phyloP scores from a whole-genome alignment of 1,140 invertebrate genomes.

The Popillia japonica region DNA sequence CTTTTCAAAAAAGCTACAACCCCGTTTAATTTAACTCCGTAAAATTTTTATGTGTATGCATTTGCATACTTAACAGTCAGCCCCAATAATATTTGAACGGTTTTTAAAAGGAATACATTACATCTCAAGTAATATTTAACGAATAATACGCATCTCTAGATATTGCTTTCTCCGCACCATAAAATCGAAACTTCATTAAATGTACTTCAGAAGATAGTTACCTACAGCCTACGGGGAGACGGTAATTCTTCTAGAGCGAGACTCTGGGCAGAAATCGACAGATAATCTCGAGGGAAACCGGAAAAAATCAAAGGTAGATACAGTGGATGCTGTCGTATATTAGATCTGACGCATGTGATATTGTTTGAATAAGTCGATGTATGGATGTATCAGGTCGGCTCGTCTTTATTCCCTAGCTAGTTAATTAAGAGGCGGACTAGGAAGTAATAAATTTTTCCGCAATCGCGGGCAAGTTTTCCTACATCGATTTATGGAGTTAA shows the following conservation, averaged over 20 bases:
- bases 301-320: conserved; percentile 17
- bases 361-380: conserved; percentile 19
- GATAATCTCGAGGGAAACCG: neutral
- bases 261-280: neutral
- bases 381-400: neutral
- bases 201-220: neutral
- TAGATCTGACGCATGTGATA: conserved; percentile 26
- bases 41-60: no score
- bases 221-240: neutral
- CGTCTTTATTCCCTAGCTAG: neutral
- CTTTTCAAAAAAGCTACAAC: no score
- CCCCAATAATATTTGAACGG: no score
- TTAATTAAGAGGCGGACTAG: conserved; percentile 33
- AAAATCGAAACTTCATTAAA: conserved; percentile 6
- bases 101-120: no score
- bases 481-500: conserved; percentile 1
- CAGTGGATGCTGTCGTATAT: neutral
- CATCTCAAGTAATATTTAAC: neutral
- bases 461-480: neutral
- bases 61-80: no score
- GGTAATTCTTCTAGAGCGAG: conserved; percentile 6
- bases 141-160: neutral
- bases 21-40: no score
- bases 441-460: conserved; percentile 17
- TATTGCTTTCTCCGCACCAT: neutral